Base-by-base conservation (phyloP, 2,888 invertebrate species). In the Drosophila vallismaia region DNA sequence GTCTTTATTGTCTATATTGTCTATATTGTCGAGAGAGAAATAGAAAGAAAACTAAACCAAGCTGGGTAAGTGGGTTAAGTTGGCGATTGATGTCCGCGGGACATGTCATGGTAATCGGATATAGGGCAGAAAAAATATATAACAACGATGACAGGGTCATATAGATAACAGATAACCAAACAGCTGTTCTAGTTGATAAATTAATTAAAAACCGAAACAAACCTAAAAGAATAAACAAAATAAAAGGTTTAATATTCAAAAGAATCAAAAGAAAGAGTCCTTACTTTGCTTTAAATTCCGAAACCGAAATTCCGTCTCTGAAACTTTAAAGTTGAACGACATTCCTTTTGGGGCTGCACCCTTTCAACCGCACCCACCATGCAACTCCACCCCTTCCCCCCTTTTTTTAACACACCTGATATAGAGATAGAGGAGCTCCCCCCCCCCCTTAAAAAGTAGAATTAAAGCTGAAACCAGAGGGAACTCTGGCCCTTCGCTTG, bases 21-120 rank as follows among this genome's bases (percentile, higher is more conserved):
- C 14, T 14, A 14, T 14, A 14, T 14, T 19, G 19, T 19, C 0
- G 19, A 19, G 9, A n/a, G 10, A 36, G 44, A 44, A 45, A 46
- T 45, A 51, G n/a, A n/a, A 4, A 14, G 45, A 38, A 26, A 52
- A 53, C 51, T n/a, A 33, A 24, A 19, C 31, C 19, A 19, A 33
- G 49, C 31, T 33, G 46, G 64, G 60, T 79, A 58, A 73, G 58
- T 79, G 79, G 77, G 55, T 82, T 70, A 82, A 68, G 77, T 76
- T 80, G 83, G 64, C 78, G 69, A 45, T 73, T 56, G 48, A 58
- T 31, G 49, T 64, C 64, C 62, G 58, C 71, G 46, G 36, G 42
- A 69, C 45, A 60, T 49, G 75, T 60, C 48, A 57, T 59, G 55
- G 58, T 77, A 59, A 74, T 56, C 75, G 58, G 29, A 56, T 57